phyloP scores from a whole-genome alignment of 1,140 invertebrate genomes.

The Temnothorax nylanderi region DNA sequence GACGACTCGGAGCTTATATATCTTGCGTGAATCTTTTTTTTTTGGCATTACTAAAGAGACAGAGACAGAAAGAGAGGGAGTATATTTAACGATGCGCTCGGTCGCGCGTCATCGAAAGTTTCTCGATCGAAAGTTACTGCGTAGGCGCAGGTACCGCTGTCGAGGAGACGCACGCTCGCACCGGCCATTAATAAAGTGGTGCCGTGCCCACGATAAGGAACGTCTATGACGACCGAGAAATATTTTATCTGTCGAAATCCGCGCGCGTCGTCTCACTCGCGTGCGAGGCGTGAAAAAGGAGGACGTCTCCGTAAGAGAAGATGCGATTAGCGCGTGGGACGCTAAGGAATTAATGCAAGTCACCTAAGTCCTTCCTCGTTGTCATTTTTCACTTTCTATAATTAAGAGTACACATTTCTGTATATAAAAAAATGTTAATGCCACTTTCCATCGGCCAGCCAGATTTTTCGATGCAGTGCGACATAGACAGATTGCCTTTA shows the following conservation, averaged over 20 bases:
- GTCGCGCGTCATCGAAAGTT: constrained; percentile 68
- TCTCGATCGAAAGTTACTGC: constrained; percentile 70
- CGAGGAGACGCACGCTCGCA: constrained; percentile 43
- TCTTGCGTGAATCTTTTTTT: constrained; percentile 42
- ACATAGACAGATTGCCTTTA: not conserved
- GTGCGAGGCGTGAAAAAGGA: constrained; percentile 39
- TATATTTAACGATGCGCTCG: constrained; percentile 43
- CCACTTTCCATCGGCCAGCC: not conserved
- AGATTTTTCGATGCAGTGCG: not conserved
- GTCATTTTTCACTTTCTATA: constrained; percentile 16
- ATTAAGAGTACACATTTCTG: not conserved
- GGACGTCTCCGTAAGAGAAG: not conserved
- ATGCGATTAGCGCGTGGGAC: constrained; percentile 31
- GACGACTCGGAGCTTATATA: constrained; percentile 3
- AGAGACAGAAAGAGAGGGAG: not conserved
- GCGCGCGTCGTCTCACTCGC: constrained; percentile 36
- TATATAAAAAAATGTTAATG: not conserved
- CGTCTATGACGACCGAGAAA: constrained; percentile 64
- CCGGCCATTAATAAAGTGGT: constrained; percentile 62
- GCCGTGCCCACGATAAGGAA: constrained; percentile 65
- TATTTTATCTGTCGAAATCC: constrained; percentile 67
- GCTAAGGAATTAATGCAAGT: constrained; percentile 27
- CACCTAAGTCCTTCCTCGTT: not conserved
- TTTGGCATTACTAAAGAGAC: constrained; percentile 15
- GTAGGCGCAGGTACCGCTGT: constrained; percentile 66